phyloP scores from a whole-genome alignment of 2,888 invertebrate species.

The Eupithecia subfuscata region DNA sequence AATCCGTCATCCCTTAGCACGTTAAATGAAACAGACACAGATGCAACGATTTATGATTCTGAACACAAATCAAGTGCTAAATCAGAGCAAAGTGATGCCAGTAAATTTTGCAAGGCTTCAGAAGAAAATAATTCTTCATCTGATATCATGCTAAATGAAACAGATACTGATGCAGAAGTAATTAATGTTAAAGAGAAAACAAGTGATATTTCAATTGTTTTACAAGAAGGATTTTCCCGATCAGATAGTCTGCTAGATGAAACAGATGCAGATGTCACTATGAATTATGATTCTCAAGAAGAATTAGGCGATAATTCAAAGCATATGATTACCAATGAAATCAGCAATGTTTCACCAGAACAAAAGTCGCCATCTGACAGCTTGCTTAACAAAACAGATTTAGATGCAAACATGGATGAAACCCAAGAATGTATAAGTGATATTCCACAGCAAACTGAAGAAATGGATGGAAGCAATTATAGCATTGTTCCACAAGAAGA shows the following conservation, averaged over 20 bases:
- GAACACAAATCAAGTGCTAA: neutral
- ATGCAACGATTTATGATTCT: neutral
- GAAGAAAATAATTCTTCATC: neutral
- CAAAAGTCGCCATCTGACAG: neutral
- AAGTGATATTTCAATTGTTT: neutral
- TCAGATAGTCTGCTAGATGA: slow-evolving; percentile 1
- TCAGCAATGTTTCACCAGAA: neutral
- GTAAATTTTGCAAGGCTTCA: neutral
- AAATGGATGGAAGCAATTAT: neutral
- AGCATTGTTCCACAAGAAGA: neutral
- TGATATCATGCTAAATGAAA: neutral
- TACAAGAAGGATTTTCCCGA: slow-evolving; percentile 1
- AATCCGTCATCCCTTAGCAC: neutral
- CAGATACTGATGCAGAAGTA: neutral
- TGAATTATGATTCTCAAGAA: neutral
- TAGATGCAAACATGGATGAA: neutral
- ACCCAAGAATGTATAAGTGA: neutral
- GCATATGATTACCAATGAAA: neutral
- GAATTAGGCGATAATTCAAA: neutral
- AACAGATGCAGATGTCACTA: neutral
- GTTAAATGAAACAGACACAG: neutral
- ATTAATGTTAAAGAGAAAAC: neutral
- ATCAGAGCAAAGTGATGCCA: neutral
- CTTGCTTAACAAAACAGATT: neutral
- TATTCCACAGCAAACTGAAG: neutral